Conservation (phyloP, 2,797 vertebrate species). For the Oceanodroma leucorhoa region DNA sequence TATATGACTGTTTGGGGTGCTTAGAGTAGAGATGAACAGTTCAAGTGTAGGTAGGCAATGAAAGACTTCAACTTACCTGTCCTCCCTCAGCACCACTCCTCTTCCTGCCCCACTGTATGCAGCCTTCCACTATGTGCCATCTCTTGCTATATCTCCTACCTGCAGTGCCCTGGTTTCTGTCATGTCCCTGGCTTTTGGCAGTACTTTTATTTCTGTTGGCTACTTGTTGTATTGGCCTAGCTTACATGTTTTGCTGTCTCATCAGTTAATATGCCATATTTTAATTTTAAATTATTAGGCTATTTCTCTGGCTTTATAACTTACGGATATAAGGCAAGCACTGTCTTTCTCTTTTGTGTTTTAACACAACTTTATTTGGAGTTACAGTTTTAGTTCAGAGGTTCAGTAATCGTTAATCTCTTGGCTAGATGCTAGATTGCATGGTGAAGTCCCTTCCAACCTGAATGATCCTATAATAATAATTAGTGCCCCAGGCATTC, state of each 20-base stretch:
- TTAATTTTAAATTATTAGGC: background rate
- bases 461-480: background rate
- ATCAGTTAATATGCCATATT: background rate
- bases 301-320: background rate
- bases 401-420: background rate
- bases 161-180: background rate
- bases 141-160: background rate
- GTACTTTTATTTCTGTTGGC: background rate
- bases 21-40: background rate
- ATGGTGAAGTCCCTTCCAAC: background rate
- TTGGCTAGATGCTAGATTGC: background rate
- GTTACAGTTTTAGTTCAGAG: background rate
- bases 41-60: background rate
- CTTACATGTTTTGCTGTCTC: background rate
- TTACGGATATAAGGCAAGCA: background rate
- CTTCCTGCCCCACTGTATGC: background rate
- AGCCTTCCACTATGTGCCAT: background rate
- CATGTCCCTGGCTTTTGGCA: rapidly evolving
- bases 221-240: background rate
- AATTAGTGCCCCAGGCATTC: background rate
- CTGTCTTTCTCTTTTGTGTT: background rate
- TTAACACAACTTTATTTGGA: background rate
- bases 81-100: background rate
- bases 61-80: background rate
- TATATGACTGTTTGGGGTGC: background rate